Conservation (phyloP, 2,888 invertebrate genomes). For the Chorisops tibialis region DNA sequence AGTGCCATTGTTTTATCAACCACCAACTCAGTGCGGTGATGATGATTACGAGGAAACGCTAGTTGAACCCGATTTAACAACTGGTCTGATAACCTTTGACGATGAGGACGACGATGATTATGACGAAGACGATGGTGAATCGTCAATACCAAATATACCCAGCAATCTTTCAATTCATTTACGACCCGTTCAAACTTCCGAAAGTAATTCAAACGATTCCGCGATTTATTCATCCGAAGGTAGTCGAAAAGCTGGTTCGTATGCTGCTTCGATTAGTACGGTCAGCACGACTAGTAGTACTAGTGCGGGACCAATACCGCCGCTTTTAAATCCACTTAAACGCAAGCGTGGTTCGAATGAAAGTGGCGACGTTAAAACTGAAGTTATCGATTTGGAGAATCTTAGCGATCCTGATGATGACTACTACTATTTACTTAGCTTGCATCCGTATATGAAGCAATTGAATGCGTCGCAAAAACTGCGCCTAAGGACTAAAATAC, state of each 20-base stretch:
- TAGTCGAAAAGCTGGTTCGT: not conserved
- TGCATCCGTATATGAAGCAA: constrained; percentile 52
- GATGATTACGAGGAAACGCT: constrained; percentile 46
- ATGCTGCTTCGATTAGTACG: not conserved
- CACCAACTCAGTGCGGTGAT: constrained; percentile 36
- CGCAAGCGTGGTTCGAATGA: constrained; percentile 47
- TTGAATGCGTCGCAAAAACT: constrained; percentile 50
- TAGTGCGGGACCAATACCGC: constrained; percentile 42
- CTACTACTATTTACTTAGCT: constrained; percentile 49
- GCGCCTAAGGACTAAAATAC: constrained; percentile 51
- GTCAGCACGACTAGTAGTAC: not conserved
- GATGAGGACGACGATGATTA: constrained; percentile 44
- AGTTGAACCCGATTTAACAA: constrained; percentile 50
- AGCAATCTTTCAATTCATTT: not conserved
- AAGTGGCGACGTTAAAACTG: constrained; percentile 4
- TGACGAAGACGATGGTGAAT: no score
- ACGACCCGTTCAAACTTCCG: not conserved
- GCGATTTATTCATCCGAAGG: constrained; percentile 17
- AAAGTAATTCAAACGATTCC: constrained; percentile 26
- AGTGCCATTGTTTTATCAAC: constrained; percentile 41
- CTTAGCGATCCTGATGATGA: constrained; percentile 44
- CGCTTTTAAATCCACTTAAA: constrained; percentile 43
- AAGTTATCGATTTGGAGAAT: not conserved
- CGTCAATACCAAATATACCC: constrained; percentile 36
- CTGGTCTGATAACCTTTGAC: constrained; percentile 48